Evolutionary conservation across 2,797 vertebrate species (phyloP).

Genomic region (Eutrigla gurnardus): DNA sequence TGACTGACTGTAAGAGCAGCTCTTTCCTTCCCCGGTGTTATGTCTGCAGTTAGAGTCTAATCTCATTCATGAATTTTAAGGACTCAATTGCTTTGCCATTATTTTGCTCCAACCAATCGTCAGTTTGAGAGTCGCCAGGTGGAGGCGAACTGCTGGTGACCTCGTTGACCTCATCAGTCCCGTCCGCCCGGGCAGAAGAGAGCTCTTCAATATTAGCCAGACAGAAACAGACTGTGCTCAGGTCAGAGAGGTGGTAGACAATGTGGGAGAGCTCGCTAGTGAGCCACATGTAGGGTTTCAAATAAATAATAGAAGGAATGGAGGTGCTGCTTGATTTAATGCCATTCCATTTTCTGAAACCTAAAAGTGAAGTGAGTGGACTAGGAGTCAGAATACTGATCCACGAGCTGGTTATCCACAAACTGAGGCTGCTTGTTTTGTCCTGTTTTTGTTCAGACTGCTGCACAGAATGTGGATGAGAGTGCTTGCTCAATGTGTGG

Average conservation of each 20-base stretch:
- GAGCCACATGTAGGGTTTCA: not conserved
- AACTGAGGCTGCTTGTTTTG: not conserved
- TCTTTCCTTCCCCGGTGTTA: not conserved
- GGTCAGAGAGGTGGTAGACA: conserved; percentile 29
- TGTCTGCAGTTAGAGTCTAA: not conserved
- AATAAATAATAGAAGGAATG: not conserved
- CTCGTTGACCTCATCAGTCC: conserved; percentile 40
- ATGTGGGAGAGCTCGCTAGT: conserved; percentile 1
- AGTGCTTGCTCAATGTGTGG: not conserved
- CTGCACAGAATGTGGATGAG: conserved; percentile 1
- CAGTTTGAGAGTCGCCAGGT: conserved; percentile 7
- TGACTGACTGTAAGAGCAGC: not conserved
- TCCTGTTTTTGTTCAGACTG: not conserved
- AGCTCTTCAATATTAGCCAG: conserved; percentile 44
- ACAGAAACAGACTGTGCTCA: conserved; percentile 21
- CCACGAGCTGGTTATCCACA: conserved; percentile 23
- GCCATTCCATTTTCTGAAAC: conserved; percentile 2
- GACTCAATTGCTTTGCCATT: not conserved
- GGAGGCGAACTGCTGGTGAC: conserved; percentile 7
- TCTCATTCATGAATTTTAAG: not conserved
- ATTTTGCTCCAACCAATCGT: not conserved
- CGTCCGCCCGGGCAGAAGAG: conserved; percentile 12
- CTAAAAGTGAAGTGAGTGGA: not conserved
- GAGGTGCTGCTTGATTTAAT: not conserved
- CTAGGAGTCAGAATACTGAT: conserved; percentile 1